Conservation (phyloP, 1,140 invertebrate genomes). For the Theocolax elegans region DNA sequence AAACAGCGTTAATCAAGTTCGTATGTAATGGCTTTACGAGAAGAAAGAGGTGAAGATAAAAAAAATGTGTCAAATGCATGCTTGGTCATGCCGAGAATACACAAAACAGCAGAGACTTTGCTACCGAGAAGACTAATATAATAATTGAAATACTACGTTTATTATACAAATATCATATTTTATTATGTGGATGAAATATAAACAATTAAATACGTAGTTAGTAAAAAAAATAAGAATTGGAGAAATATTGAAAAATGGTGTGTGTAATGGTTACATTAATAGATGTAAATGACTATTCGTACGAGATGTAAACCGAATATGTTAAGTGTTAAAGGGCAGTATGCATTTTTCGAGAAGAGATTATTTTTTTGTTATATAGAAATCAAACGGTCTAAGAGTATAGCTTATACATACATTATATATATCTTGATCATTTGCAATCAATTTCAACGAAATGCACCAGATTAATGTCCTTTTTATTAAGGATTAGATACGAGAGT, state of each 20-base stretch:
- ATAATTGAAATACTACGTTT: slow-evolving; percentile 58
- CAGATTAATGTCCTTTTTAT: slow-evolving; percentile 37
- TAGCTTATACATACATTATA: slow-evolving; percentile 34
- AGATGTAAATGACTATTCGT: slow-evolving; percentile 44
- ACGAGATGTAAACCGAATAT: slow-evolving; percentile 40
- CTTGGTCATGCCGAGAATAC: slow-evolving; percentile 47
- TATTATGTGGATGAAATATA: slow-evolving; percentile 62
- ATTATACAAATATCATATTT: slow-evolving; percentile 63
- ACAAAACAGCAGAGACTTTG: slow-evolving; percentile 54
- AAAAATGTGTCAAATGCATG: slow-evolving; percentile 51
- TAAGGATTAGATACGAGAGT: slow-evolving; percentile 23
- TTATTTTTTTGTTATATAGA: slow-evolving; percentile 47
- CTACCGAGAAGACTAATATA: slow-evolving; percentile 61
- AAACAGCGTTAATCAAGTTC: slow-evolving; percentile 53
- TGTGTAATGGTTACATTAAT: slow-evolving; percentile 52
- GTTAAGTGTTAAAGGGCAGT: slow-evolving; percentile 43
- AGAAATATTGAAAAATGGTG: slow-evolving; percentile 51
- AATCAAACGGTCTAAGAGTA: slow-evolving; percentile 42
- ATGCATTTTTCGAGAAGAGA: slow-evolving; percentile 43
- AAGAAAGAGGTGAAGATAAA: slow-evolving; percentile 42
- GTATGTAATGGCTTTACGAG: slow-evolving; percentile 41
- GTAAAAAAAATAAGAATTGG: slow-evolving; percentile 44
- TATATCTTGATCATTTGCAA: slow-evolving; percentile 39
- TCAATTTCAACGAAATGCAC: slow-evolving; percentile 44
- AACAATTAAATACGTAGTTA: slow-evolving; percentile 56